Evolutionary conservation across 2,888 invertebrate genomes (phyloP).

Genomic region (Polydrusus pterygomalis): DNA sequence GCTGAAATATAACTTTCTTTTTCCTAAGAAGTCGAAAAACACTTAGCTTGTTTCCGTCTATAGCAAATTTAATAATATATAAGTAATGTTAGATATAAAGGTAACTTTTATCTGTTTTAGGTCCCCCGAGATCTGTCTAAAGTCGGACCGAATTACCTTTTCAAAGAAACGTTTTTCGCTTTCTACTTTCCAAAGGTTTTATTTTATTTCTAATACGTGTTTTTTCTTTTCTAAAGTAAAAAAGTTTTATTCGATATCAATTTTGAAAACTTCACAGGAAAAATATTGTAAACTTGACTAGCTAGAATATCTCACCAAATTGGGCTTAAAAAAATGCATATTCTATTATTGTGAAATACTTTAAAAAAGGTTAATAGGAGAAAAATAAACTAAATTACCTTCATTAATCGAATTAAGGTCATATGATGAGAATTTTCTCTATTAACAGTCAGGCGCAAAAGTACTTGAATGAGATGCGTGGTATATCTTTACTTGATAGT

Average conservation of each 20-base stretch:
- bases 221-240: constrained; percentile 18
- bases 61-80: constrained; percentile 46
- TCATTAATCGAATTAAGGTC: too few relatives aligned
- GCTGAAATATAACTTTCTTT: constrained; percentile 62
- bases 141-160: constrained; percentile 44
- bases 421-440: too few relatives aligned
- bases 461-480: too few relatives aligned
- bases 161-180: constrained; percentile 39
- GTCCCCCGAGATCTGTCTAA: constrained; percentile 39
- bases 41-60: constrained; percentile 30
- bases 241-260: constrained; percentile 5
- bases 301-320: too few relatives aligned
- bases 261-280: not conserved
- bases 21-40: constrained; percentile 32
- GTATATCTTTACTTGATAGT: too few relatives aligned
- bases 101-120: constrained; percentile 44
- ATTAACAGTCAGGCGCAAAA: too few relatives aligned
- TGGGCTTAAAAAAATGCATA: too few relatives aligned
- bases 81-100: constrained; percentile 44
- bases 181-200: constrained; percentile 30
- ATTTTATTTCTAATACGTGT: constrained; percentile 45
- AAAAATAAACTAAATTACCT: too few relatives aligned
- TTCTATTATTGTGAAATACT: too few relatives aligned
- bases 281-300: too few relatives aligned
- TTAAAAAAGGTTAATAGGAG: too few relatives aligned